A percentile compares a stretch with the other conserved stretches of the same genome.
Evolutionary conservation across 2,113 vertebrate genomes (phyloP).

Genomic region (Rostratula benghalensis): DNA sequence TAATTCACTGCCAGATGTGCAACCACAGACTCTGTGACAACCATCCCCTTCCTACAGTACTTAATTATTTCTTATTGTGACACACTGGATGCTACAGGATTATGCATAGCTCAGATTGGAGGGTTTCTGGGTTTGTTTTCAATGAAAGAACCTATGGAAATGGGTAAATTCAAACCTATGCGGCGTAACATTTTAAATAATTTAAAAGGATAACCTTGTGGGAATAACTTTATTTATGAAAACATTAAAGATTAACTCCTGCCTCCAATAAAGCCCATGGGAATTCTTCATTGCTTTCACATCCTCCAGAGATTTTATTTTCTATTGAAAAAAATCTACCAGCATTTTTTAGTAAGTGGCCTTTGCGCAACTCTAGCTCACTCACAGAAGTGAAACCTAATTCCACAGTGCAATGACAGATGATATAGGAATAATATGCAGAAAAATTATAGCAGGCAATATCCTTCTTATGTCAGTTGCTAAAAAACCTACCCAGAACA

Average conservation of each 20-base stretch:
- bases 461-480: not conserved
- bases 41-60: not conserved
- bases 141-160: not conserved
- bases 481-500: not conserved
- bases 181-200: not conserved
- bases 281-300: not conserved
- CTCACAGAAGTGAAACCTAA: not conserved
- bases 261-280: not conserved
- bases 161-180: not conserved
- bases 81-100: not conserved
- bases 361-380: not conserved
- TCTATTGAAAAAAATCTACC: not conserved
- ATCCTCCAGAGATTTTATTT: not conserved
- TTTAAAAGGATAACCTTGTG: not conserved
- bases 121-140: not conserved
- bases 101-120: not conserved
- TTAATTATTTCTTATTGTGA: not conserved
- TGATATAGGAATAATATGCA: not conserved
- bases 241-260: not conserved
- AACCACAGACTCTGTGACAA: not conserved
- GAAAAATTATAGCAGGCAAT: not conserved
- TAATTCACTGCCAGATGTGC: conserved; percentile 14
- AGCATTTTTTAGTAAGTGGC: not conserved
- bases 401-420: not conserved
- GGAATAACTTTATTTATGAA: not conserved